phyloP scores from a whole-genome alignment of 2,113 vertebrate species.

The Phyllostomus discolor region DNA sequence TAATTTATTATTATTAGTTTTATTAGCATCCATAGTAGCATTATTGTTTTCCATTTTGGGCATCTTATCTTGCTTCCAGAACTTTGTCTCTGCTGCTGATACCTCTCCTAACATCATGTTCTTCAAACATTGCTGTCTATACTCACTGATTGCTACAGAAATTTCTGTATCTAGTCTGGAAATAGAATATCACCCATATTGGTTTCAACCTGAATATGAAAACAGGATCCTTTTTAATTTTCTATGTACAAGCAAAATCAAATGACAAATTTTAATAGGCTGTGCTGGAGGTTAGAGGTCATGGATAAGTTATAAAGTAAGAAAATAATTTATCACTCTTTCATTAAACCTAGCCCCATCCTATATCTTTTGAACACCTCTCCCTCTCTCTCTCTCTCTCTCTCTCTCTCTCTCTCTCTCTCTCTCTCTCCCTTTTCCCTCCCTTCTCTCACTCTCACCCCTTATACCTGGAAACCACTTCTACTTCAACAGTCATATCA shows the following conservation, averaged over 20 bases:
- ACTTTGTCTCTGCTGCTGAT: background rate
- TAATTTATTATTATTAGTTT: background rate
- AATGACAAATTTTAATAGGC: background rate
- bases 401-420: accelerated
- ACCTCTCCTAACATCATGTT: background rate
- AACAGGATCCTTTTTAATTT: background rate
- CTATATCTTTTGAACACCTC: background rate
- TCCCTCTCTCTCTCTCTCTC: no score
- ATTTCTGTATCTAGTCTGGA: background rate
- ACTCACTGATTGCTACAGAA: background rate
- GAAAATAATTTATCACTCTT: background rate
- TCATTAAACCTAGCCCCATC: background rate
- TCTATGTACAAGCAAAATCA: background rate
- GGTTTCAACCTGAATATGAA: background rate
- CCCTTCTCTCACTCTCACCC: background rate
- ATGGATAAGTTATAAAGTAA: background rate
- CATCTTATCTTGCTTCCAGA: background rate
- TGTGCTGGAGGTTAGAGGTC: background rate
- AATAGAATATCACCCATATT: background rate
- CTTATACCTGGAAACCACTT: background rate
- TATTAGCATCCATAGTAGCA: background rate
- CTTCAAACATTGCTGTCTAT: background rate
- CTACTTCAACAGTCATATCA: background rate
- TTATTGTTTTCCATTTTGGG: background rate
- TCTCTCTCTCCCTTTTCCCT: background rate